A percentile compares a stretch with the other conserved stretches of the same genome.
phyloP scores from a whole-genome alignment of 2,113 vertebrate genomes.

The Cromileptes altivelis region DNA sequence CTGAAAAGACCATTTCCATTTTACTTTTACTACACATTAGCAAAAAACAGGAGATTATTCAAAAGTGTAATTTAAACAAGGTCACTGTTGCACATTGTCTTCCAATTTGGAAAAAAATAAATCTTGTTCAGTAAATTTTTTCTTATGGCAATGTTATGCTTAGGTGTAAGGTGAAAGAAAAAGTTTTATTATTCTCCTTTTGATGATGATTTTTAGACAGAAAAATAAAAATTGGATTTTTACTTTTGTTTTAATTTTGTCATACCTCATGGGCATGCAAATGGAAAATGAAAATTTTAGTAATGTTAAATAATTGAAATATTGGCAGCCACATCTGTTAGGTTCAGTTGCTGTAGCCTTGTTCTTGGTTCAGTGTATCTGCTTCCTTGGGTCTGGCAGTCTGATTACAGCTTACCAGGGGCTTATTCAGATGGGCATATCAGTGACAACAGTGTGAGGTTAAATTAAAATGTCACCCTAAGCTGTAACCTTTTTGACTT shows the following conservation, averaged over 20 bases:
- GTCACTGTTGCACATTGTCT: not conserved
- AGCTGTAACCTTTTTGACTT: conserved; percentile 45
- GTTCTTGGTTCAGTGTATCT: conserved; percentile 31
- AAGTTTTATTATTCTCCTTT: not conserved
- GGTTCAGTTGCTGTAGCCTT: conserved; percentile 2
- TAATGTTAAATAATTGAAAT: not conserved
- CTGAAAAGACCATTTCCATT: no score
- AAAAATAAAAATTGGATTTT: not conserved
- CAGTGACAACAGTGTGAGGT: conserved; percentile 17
- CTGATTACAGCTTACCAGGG: conserved; percentile 60
- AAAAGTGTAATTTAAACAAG: no score
- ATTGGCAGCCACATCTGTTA: not conserved
- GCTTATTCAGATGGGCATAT: conserved; percentile 57
- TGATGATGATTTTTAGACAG: not conserved
- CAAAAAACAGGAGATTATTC: no score
- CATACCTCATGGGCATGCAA: not conserved
- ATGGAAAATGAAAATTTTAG: not conserved
- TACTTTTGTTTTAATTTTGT: not conserved
- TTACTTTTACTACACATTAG: no score
- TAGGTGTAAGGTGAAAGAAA: not conserved
- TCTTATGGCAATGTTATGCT: not conserved
- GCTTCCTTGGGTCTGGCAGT: conserved; percentile 49
- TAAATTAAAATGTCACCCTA: conserved; percentile 8
- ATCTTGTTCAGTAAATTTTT: not conserved
- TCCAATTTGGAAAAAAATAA: not conserved